These are phyloP conservation scores for Aplochiton taeniatus DNA, from an alignment of 2,797 vertebrate genomes.

Conservation along the genomic window DNA sequence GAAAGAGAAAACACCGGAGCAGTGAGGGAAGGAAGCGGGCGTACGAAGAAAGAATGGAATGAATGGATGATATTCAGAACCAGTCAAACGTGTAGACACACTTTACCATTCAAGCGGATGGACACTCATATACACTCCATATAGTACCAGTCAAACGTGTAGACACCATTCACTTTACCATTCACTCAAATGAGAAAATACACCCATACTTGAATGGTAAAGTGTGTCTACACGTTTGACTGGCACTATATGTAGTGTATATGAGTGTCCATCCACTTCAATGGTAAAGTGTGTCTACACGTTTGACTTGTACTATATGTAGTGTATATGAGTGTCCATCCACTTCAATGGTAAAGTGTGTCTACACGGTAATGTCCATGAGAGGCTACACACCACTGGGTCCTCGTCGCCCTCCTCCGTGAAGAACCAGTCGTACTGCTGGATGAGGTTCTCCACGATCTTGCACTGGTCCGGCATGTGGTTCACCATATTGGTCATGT, in stretches of 20 bases:
- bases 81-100: background rate
- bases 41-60: background rate
- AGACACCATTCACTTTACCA: too few relatives aligned
- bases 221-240: too few relatives aligned
- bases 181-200: too few relatives aligned
- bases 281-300: background rate
- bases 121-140: too few relatives aligned
- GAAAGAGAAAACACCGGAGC: constrained; percentile 4
- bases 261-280: too few relatives aligned
- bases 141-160: too few relatives aligned
- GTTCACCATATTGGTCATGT: constrained; percentile 99
- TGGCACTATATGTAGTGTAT: too few relatives aligned
- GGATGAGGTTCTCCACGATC: constrained; percentile 98
- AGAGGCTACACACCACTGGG: constrained; percentile 85
- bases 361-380: background rate
- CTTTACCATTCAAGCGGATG: background rate
- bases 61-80: background rate
- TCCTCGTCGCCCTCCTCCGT: constrained; percentile 90
- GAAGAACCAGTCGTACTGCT: constrained; percentile 99
- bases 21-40: background rate
- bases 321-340: too few relatives aligned
- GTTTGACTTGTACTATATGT: background rate
- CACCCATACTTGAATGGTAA: too few relatives aligned
- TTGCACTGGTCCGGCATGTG: constrained; percentile 99
- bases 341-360: too few relatives aligned